Base-by-base conservation (phyloP, 2,797 vertebrate species). In the Chrosomus eos region DNA sequence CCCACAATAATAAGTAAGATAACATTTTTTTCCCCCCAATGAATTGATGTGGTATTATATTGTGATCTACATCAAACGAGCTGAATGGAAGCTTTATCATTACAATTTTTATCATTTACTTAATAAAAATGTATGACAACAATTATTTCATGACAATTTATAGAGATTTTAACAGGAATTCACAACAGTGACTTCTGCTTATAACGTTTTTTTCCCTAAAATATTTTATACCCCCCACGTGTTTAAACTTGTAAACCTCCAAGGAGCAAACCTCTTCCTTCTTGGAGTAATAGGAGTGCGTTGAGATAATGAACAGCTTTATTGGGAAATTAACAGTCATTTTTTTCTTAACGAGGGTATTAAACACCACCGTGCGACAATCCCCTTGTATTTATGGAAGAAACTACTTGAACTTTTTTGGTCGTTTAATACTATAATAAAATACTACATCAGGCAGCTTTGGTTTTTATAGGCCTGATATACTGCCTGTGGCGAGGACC, bases 391-490 rank as follows among this genome's bases (percentile, higher is more conserved):
- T 96, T 95, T 93, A 94, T 91, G 92, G 92, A 91, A 90, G 91
- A 92, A 94, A 94, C 91, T 93, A 92, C 93, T 91, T 92, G 80
- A 95, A 91, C 92, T 94, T 93, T 94, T 94, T 95, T 90, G 92
- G 90, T 90, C 90, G 80, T 93, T 93, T 94, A 95, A 96, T 93
- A 95, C 94, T 95, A 94, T 94, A 93, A 95, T 96, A 96, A 96
- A 96, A 96, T 90, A 92, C 90, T 93, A 93, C 93, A 96, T 94
- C 91, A 95, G 93, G 93, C 93, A 93, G 91, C 93, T 95, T 93
- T 93, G 88, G 90, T 95, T 95, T 93, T 96, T 97, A 97, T 96
- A 93, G 95, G 91, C 91, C 90, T 95, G 93, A 95, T 96, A 96
- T 96, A 96, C 93, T 93, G 94, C 95, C 93, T 92, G 94, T 93